These are phyloP conservation scores for Pseudachorutes palmiensis DNA, from an alignment of 1,140 invertebrate genomes.

Conservation along the genomic window DNA sequence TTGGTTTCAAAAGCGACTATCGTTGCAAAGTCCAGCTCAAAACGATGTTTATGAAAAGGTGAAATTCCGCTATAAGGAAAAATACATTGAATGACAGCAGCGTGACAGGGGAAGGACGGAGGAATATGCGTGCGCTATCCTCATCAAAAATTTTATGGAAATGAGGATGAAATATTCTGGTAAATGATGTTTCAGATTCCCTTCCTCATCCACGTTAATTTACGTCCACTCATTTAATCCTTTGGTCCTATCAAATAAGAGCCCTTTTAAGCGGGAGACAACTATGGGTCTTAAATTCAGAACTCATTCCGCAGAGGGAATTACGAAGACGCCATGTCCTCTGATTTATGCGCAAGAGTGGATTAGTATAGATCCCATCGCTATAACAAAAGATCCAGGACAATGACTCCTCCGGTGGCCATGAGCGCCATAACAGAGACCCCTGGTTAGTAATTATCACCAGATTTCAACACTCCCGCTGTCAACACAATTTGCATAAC, in stretches of 20 bases:
- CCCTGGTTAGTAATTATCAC: too few relatives aligned
- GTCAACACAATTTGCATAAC: too few relatives aligned
- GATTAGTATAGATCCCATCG: not conserved
- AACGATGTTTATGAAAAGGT: not conserved
- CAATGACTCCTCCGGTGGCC: slow-evolving; percentile 3
- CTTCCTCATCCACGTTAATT: too few relatives aligned
- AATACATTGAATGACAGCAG: not conserved
- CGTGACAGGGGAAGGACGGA: too few relatives aligned
- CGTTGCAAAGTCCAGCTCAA: not conserved
- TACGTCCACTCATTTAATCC: too few relatives aligned
- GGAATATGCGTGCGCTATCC: too few relatives aligned
- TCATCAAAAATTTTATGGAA: too few relatives aligned
- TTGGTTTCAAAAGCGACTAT: not conserved
- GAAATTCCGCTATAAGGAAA: not conserved
- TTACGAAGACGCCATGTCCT: not conserved
- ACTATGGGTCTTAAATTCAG: slow-evolving; percentile 2
- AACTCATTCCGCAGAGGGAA: not conserved
- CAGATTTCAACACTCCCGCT: too few relatives aligned
- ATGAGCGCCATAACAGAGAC: not conserved
- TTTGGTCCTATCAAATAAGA: too few relatives aligned
- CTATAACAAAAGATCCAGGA: not conserved
- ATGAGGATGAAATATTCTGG: too few relatives aligned
- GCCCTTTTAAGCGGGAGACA: not conserved
- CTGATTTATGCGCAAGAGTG: not conserved
- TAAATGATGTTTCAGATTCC: too few relatives aligned